These are phyloP conservation scores for Alsophila aescularia DNA, from an alignment of 2,888 invertebrate species.

Conservation along the genomic window DNA sequence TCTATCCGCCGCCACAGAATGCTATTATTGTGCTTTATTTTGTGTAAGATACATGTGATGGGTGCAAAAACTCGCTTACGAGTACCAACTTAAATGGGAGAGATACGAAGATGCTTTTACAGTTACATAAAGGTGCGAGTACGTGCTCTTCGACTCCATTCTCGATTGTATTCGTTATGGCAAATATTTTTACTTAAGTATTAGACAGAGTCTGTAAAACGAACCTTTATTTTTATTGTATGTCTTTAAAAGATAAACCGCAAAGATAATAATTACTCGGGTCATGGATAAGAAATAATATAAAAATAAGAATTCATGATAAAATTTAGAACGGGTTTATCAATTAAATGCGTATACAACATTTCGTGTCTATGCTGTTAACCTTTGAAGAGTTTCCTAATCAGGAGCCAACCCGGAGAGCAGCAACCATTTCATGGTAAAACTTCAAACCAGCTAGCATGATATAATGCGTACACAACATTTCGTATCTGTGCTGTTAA, in stretches of 20 bases:
- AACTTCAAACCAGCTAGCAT: no score
- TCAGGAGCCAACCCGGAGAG: no score
- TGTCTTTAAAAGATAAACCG: not conserved
- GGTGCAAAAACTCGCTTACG: no score
- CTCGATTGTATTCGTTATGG: not conserved
- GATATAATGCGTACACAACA: no score
- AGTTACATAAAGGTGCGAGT: not conserved
- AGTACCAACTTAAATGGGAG: not conserved
- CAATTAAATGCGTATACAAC: no score
- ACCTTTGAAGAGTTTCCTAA: no score
- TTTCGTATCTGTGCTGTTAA: no score
- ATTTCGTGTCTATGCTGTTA: no score
- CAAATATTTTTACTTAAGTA: not conserved
- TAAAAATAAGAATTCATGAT: no score
- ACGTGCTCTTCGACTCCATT: not conserved
- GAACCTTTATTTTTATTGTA: not conserved
- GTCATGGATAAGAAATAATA: not conserved
- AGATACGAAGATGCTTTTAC: not conserved
- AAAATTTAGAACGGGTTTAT: no score
- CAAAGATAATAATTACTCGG: not conserved
- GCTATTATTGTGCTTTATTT: conserved; percentile 66
- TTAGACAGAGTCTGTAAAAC: conserved; percentile 5
- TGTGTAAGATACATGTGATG: conserved; percentile 22
- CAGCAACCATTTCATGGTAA: no score
- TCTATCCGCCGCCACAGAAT: conserved; percentile 67